Conservation (phyloP, 2,888 invertebrate genomes). For the Xylota sylvarum region DNA sequence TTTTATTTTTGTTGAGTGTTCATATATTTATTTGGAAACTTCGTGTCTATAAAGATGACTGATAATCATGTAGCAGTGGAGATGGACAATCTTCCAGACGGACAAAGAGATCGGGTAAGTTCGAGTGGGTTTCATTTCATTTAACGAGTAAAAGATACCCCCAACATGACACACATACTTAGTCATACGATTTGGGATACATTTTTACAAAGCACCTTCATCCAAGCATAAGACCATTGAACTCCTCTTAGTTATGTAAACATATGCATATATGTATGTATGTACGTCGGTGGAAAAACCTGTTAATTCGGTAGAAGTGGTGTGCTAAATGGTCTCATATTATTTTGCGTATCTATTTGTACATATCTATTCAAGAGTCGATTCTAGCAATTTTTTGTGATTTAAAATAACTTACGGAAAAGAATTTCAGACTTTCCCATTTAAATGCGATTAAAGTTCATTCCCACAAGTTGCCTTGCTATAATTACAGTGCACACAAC, state of each 20-base stretch:
- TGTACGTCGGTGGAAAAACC: conserved; percentile 2
- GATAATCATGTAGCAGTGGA: conserved; percentile 45
- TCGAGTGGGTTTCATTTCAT: background rate
- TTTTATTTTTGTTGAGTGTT: background rate
- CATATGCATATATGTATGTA: background rate
- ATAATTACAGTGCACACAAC: background rate
- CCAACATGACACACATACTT: conserved; percentile 5
- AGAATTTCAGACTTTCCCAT: background rate
- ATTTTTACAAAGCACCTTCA: background rate
- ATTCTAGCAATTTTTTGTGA: background rate
- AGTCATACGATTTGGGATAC: conserved; percentile 2
- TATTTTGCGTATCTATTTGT: too few species aligned
- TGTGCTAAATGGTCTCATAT: background rate
- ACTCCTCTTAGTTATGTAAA: background rate
- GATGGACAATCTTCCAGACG: conserved; percentile 51
- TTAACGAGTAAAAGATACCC: conserved; percentile 1
- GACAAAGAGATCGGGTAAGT: conserved; percentile 58
- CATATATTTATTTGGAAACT: background rate
- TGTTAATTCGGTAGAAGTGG: background rate
- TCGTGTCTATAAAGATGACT: conserved; percentile 30
- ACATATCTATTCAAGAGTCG: too few species aligned
- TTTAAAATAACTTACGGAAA: background rate
- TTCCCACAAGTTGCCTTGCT: background rate
- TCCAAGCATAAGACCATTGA: conserved; percentile 9
- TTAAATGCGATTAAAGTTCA: background rate